These are phyloP conservation scores for Lepus oiostolus DNA, from an alignment of 2,797 vertebrate genomes.

Conservation along the genomic window DNA sequence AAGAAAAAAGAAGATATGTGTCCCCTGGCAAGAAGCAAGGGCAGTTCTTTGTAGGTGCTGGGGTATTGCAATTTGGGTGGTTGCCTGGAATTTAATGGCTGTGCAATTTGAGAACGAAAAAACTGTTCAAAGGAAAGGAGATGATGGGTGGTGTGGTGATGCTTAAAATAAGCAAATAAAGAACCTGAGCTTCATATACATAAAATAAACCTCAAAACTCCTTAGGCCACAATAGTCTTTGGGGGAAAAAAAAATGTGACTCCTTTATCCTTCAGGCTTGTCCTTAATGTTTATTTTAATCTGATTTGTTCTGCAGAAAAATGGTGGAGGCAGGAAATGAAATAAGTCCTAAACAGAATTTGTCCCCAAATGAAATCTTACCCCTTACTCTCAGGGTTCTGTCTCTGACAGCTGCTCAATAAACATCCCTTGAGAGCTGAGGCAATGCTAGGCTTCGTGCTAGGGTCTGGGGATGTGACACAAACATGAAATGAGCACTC, in stretches of 20 bases:
- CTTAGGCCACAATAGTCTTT: neutral
- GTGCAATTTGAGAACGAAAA: conserved; percentile 44
- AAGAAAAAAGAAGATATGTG: no score
- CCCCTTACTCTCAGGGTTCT: neutral
- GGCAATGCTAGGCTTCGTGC: neutral
- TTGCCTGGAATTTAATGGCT: conserved; percentile 3
- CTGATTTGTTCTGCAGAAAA: conserved; percentile 29
- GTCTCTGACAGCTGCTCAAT: neutral
- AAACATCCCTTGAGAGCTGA: neutral
- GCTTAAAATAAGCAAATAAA: neutral
- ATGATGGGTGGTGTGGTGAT: neutral
- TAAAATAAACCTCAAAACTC: neutral
- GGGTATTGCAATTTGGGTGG: neutral
- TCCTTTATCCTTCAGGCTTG: conserved; percentile 19
- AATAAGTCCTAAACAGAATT: neutral
- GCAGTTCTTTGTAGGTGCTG: neutral
- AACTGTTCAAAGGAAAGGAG: neutral
- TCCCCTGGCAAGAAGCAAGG: neutral
- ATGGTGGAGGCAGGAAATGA: conserved; percentile 6
- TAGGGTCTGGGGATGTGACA: neutral
- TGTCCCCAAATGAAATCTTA: neutral
- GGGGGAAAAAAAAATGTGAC: neutral
- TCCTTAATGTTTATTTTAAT: conserved; percentile 22
- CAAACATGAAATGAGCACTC: neutral
- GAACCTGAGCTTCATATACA: neutral